These are phyloP conservation scores for Macrosoma leucophasiata DNA, from an alignment of 2,888 invertebrate genomes.

Conservation along the genomic window DNA sequence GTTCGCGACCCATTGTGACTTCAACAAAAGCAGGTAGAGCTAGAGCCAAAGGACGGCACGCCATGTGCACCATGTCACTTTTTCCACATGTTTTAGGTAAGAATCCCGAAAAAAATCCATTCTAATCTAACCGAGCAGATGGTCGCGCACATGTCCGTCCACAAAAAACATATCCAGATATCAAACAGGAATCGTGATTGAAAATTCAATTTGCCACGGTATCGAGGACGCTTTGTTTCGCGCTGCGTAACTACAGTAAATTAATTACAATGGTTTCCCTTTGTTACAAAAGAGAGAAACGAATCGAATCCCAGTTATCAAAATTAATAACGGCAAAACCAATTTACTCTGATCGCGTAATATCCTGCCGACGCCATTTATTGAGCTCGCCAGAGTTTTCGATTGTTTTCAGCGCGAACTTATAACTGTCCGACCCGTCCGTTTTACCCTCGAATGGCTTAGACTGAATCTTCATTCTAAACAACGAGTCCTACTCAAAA, in stretches of 20 bases:
- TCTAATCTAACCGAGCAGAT: slow-evolving; percentile 71
- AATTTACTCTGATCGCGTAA: slow-evolving; percentile 68
- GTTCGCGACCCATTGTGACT: slow-evolving; percentile 59
- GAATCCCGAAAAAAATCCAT: slow-evolving; percentile 52
- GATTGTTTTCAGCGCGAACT: slow-evolving; percentile 43
- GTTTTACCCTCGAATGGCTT: slow-evolving; percentile 13
- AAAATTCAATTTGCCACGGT: slow-evolving; percentile 44
- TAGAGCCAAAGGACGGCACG: slow-evolving; percentile 52
- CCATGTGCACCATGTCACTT: slow-evolving; percentile 73
- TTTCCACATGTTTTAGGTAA: slow-evolving; percentile 67
- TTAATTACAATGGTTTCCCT: slow-evolving; percentile 72
- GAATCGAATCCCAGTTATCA: slow-evolving; percentile 73
- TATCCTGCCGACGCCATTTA: slow-evolving; percentile 60
- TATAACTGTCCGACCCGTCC: slow-evolving; percentile 21
- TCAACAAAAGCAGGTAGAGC: slow-evolving; percentile 69
- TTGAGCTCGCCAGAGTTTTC: slow-evolving; percentile 54
- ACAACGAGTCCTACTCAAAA: slow-evolving; percentile 34
- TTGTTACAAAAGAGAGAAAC: slow-evolving; percentile 74
- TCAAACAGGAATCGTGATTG: slow-evolving; percentile 27
- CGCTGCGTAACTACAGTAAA: slow-evolving; percentile 54
- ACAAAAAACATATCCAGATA: slow-evolving; percentile 41
- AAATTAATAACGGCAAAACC: slow-evolving; percentile 72
- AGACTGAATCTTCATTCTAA: slow-evolving; percentile 2
- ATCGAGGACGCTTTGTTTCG: slow-evolving; percentile 46
- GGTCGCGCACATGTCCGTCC: slow-evolving; percentile 57